These are phyloP conservation scores for Typhlichthys subterraneus DNA, from an alignment of 2,797 vertebrate genomes.

Conservation along the genomic window DNA sequence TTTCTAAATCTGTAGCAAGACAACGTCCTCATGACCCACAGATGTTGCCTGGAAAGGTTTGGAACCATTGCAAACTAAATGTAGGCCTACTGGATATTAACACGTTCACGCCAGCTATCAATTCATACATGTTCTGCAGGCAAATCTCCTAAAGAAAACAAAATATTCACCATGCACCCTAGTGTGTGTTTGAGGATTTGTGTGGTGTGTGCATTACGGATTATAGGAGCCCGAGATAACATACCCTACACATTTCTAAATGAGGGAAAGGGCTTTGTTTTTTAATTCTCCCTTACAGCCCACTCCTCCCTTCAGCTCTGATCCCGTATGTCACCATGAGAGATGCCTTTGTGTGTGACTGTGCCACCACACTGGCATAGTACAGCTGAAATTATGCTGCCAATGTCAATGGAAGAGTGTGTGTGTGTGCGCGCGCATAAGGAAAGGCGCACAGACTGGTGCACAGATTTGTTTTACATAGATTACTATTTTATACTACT, in stretches of 20 bases:
- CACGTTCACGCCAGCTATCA: constrained; percentile 11
- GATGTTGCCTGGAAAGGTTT: constrained; percentile 18
- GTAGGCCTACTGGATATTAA: constrained; percentile 14
- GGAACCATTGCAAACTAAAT: not conserved
- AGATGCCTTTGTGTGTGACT: constrained; percentile 57
- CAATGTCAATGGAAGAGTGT: too few relatives aligned
- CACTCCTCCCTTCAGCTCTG: constrained; percentile 56
- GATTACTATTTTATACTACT: too few relatives aligned
- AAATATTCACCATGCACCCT: constrained; percentile 8
- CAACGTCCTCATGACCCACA: constrained; percentile 3
- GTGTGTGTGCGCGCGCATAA: too few relatives aligned
- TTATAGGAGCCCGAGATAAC: constrained; percentile 61
- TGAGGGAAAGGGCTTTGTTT: constrained; percentile 50
- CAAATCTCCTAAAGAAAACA: constrained; percentile 20
- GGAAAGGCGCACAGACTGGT: too few relatives aligned
- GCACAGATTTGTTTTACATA: too few relatives aligned
- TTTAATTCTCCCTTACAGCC: constrained; percentile 52
- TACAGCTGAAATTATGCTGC: too few relatives aligned
- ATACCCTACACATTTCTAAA: constrained; percentile 62
- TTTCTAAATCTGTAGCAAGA: not conserved
- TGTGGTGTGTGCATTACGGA: constrained; percentile 42
- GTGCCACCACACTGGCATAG: constrained; percentile 15
- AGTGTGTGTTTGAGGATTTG: not conserved
- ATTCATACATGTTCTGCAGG: constrained; percentile 5
- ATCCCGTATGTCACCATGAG: constrained; percentile 56